phyloP scores from a whole-genome alignment of 2,797 vertebrate genomes.

The Catostomus latipinnis region DNA sequence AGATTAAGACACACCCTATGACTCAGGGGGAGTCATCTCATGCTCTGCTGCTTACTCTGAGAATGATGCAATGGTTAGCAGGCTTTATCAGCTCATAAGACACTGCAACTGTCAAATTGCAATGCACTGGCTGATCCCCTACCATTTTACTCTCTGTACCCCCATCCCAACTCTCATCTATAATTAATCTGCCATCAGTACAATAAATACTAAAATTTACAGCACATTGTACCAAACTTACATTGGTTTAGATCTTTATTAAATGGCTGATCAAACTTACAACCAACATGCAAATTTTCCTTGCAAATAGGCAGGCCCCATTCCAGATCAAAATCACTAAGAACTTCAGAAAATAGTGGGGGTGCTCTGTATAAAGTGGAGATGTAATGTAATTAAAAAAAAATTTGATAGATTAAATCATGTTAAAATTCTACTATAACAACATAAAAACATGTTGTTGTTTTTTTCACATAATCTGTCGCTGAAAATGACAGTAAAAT shows the following conservation, averaged over 20 bases:
- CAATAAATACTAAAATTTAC: neutral
- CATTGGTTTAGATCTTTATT: neutral
- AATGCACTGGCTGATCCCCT: neutral
- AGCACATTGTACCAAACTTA: neutral
- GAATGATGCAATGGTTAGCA: neutral
- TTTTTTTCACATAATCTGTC: too few relatives aligned
- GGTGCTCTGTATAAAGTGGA: neutral
- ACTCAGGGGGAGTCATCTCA: neutral
- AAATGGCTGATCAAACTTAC: neutral
- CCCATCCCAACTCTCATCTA: conserved; percentile 7
- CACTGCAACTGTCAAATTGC: neutral
- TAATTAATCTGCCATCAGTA: conserved; percentile 25
- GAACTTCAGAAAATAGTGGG: neutral
- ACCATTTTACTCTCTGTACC: neutral
- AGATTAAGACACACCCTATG: neutral
- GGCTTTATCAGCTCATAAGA: neutral
- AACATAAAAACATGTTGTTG: too few relatives aligned
- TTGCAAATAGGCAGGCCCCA: neutral
- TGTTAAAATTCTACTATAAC: too few relatives aligned
- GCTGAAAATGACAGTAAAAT: too few relatives aligned
- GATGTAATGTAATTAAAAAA: too few relatives aligned
- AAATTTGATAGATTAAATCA: too few relatives aligned
- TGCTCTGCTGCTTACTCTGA: neutral
- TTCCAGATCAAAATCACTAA: too few relatives aligned
- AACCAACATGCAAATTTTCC: neutral